Evolutionary conservation across 2,113 vertebrate species (phyloP).

Genomic region (Gavia stellata): DNA sequence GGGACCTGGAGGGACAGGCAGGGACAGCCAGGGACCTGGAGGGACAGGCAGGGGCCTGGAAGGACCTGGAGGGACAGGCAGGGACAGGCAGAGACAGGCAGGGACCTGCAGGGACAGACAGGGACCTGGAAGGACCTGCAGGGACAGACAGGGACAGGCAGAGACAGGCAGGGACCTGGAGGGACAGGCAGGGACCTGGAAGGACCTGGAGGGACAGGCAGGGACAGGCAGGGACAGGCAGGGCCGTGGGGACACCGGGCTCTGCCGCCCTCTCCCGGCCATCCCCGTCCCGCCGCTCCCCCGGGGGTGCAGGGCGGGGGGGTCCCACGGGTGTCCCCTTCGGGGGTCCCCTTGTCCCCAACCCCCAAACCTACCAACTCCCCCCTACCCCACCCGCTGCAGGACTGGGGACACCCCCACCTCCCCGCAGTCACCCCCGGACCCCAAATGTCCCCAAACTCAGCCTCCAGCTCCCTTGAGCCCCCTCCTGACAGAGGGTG

Average conservation of each 20-base stretch:
- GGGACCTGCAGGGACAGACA: too few relatives aligned
- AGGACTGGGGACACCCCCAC: too few relatives aligned
- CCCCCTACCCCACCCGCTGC: too few relatives aligned
- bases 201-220: background rate
- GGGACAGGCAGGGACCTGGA: too few relatives aligned
- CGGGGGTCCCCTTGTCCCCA: background rate
- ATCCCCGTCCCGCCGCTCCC: background rate
- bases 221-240: background rate
- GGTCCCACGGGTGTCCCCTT: background rate
- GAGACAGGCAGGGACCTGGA: too few relatives aligned
- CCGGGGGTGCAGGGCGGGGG: too few relatives aligned
- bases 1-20: too few relatives aligned
- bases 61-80: too few relatives aligned
- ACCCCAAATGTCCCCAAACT: background rate
- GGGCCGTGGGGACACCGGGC: background rate
- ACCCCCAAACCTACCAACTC: too few relatives aligned
- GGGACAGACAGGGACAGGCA: too few relatives aligned
- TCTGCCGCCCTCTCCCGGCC: background rate
- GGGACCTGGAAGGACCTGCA: background rate
- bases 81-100: too few relatives aligned
- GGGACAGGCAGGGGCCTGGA: background rate
- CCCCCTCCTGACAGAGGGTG: background rate
- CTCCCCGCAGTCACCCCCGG: background rate
- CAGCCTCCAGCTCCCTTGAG: background rate
- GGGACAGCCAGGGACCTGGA: background rate